Percentiles rank a stretch among this genome's conserved stretches.
Evolutionary conservation across 2,797 vertebrate genomes (phyloP).

Genomic region (Podargus strigoides): DNA sequence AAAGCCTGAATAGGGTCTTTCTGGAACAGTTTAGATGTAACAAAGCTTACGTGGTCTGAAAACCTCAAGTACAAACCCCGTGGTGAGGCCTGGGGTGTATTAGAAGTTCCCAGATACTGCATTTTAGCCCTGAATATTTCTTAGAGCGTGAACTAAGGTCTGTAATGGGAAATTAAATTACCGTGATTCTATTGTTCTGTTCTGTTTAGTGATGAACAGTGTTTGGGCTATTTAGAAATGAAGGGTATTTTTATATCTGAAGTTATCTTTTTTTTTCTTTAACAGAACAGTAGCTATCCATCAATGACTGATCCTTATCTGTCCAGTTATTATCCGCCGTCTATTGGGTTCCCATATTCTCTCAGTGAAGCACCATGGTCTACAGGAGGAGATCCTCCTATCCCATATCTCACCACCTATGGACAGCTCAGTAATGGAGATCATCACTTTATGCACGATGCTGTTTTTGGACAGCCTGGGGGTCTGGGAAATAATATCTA

Average conservation of each 20-base stretch:
- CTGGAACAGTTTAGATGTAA: background rate
- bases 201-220: background rate
- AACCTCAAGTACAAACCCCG: background rate
- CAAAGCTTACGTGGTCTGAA: background rate
- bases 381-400: conserved; percentile 92
- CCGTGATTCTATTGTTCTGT: background rate
- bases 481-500: conserved; percentile 92
- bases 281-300: conserved; percentile 93
- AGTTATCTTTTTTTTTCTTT: conserved; percentile 11
- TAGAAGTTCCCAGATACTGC: background rate
- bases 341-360: conserved; percentile 93
- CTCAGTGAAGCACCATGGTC: conserved; percentile 96
- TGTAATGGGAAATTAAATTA: background rate
- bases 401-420: conserved; percentile 93
- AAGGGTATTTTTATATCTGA: background rate
- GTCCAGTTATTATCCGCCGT: conserved; percentile 94
- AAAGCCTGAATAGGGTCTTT: background rate
- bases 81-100: accelerated
- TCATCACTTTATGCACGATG: conserved; percentile 95
- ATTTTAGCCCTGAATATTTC: background rate
- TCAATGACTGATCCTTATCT: conserved; percentile 96
- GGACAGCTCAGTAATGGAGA: conserved; percentile 95
- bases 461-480: conserved; percentile 92
- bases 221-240: background rate
- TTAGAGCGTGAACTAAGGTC: background rate